Evolutionary conservation across 1,140 invertebrate genomes (phyloP).

Genomic region (Heterodera carotae): DNA sequence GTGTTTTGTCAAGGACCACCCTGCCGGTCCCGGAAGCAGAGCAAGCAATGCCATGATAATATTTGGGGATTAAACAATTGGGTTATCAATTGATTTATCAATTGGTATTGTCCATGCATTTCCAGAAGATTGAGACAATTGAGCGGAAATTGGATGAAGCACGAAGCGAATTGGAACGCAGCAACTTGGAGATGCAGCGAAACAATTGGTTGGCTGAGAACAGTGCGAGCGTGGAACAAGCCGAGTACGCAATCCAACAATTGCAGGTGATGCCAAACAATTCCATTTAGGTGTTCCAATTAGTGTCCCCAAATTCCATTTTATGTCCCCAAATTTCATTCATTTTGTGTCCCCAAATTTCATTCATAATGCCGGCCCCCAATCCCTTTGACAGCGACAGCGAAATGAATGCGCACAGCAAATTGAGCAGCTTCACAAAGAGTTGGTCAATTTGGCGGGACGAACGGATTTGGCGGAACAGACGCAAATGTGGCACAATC

Average conservation of each 20-base stretch:
- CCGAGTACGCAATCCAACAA: conserved; percentile 25
- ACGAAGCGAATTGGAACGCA: conserved; percentile 28
- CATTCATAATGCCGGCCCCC: too few relatives aligned
- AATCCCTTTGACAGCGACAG: conserved; percentile 19
- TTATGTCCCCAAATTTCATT: too few relatives aligned
- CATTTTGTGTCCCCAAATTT: too few relatives aligned
- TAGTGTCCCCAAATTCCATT: too few relatives aligned
- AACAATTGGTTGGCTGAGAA: conserved; percentile 47
- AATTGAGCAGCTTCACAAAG: conserved; percentile 27
- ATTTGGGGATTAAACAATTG: too few relatives aligned
- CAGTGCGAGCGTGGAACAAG: conserved; percentile 25
- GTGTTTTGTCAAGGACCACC: too few relatives aligned
- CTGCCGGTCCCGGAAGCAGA: too few relatives aligned
- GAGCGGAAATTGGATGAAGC: conserved; percentile 37
- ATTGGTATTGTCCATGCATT: background rate
- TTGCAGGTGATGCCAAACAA: conserved; percentile 7
- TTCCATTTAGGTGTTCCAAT: too few relatives aligned
- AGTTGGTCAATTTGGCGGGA: conserved; percentile 18
- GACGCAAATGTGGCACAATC: conserved; percentile 49
- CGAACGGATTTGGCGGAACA: conserved; percentile 36
- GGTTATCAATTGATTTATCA: too few relatives aligned
- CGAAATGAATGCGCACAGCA: conserved; percentile 32
- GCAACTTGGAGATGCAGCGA: conserved; percentile 22
- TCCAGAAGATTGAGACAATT: conserved; percentile 11
- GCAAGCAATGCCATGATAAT: too few relatives aligned